Percentiles rank a stretch among this genome's conserved stretches.
phyloP scores from a whole-genome alignment of 2,113 vertebrate genomes.

The Trinectes maculatus region DNA sequence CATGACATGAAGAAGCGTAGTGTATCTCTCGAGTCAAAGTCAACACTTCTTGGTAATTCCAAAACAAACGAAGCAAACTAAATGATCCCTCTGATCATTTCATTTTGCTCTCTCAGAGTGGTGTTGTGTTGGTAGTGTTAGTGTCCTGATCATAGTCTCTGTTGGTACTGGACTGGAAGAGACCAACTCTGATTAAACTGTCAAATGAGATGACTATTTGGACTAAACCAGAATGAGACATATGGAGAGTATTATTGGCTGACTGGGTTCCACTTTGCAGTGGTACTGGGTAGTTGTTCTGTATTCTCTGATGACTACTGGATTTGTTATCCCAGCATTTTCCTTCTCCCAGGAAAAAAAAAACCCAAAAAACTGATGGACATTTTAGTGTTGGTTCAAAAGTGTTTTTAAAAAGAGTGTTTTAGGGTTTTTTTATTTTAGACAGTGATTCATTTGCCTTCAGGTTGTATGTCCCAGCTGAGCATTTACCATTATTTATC shows the following conservation, averaged over 20 bases:
- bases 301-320: constrained; percentile 53
- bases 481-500: constrained; percentile 5
- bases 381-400: constrained; percentile 18
- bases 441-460: constrained; percentile 5
- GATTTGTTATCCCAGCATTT: constrained; percentile 54
- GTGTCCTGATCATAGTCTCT: constrained; percentile 27
- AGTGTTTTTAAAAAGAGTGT: constrained; percentile 2
- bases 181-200: constrained; percentile 45
- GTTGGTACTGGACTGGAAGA: constrained; percentile 40
- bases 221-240: constrained; percentile 49
- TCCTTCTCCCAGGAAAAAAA: constrained; percentile 50
- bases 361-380: constrained; percentile 20
- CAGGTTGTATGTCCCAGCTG: not conserved
- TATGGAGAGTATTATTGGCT: constrained; percentile 64
- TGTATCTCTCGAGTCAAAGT: not conserved
- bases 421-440: constrained; percentile 16
- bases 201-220: constrained; percentile 57
- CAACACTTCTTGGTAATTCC: constrained; percentile 2
- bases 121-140: not conserved
- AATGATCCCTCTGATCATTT: not conserved
- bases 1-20: not conserved
- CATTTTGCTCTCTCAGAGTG: not conserved
- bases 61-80: no score
- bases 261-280: constrained; percentile 57
- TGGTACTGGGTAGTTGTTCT: constrained; percentile 48